phyloP scores from a whole-genome alignment of 1,140 invertebrate species.

The Venustaconcha ellipsiformis region DNA sequence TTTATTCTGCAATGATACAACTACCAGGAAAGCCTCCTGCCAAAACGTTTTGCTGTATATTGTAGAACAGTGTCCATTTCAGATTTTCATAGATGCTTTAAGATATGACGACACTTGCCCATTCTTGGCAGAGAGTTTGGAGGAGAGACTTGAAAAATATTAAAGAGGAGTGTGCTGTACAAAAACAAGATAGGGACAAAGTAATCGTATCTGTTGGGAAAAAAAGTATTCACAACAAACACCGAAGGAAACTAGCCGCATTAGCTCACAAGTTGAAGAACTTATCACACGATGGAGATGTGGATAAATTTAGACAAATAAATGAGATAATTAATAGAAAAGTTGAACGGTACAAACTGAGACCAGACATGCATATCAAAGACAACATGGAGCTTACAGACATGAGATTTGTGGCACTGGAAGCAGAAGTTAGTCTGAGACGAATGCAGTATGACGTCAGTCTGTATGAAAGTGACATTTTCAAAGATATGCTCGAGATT shows the following conservation, averaged over 20 bases:
- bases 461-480: constrained; percentile 1
- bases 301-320: neutral
- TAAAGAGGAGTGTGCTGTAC: neutral
- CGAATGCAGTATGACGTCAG: constrained; percentile 10
- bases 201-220: constrained; percentile 14
- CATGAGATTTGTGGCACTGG: constrained; percentile 14
- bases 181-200: neutral
- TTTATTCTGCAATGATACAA: too few relatives aligned
- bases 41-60: too few relatives aligned
- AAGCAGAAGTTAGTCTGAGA: constrained; percentile 10
- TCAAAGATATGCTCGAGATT: constrained; percentile 13
- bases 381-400: constrained; percentile 17
- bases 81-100: constrained; percentile 5
- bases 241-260: constrained; percentile 1
- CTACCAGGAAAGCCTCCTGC: too few relatives aligned
- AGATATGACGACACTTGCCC: constrained; percentile 2
- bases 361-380: neutral
- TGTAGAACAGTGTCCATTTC: constrained; percentile 9
- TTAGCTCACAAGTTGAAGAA: constrained; percentile 13
- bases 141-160: constrained; percentile 5
- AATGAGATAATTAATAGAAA: constrained; percentile 4
- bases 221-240: constrained; percentile 2
- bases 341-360: constrained; percentile 7
- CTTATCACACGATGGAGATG: constrained; percentile 12
- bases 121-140: constrained; percentile 8